Base-by-base conservation (phyloP, 2,888 invertebrate species). In the Andrena praecox region DNA sequence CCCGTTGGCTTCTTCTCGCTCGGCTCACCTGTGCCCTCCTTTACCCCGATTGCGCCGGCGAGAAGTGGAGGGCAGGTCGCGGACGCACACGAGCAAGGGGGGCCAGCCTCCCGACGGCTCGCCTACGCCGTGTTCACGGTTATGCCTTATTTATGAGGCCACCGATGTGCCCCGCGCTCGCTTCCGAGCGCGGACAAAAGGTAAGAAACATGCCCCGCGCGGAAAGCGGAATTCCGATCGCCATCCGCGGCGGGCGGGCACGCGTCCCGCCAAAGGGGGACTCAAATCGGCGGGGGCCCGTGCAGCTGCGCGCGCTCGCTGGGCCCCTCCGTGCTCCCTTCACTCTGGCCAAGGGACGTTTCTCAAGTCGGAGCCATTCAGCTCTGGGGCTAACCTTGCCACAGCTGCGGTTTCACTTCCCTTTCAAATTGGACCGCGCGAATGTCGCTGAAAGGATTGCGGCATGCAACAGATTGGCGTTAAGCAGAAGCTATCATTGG, bases 101-200 rank as follows among this genome's bases (percentile, higher is more conserved):
- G 24, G 33, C 54, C n/a, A 33, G 12, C 42, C 42, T 42, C 24
- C 10, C 5, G 6, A 54, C 20, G 24, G 35, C 56, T 82, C 86
- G 85, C 82, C 85, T 74, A 86, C 82, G 77, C 72, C 62, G 50
- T 31, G 77, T 69, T 70, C 80, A 56, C 76, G 68, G 68, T 82
- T 87, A 86, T 82, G 80, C 80, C n/a, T 85, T 87, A 85, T 87
- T 84, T 87, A 85, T 84, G 80, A 86, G 68, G 70, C 48, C 67
- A 35, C 69, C 74, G 73, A 59, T 77, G 72, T 77, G 72, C 79
- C 60, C 20, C 71, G 63, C 77, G 63, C 35, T 31, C 64, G 67
- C 69, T 86, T 84, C 68, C 74, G 77, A 82, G 75, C 16, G 64
- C 75, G 71, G 68, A 74, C 68, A 77, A 81, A 79, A 78, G 77